These are phyloP conservation scores for Papilio xuthus DNA, from an alignment of 1,140 invertebrate species.

Conservation along the genomic window DNA sequence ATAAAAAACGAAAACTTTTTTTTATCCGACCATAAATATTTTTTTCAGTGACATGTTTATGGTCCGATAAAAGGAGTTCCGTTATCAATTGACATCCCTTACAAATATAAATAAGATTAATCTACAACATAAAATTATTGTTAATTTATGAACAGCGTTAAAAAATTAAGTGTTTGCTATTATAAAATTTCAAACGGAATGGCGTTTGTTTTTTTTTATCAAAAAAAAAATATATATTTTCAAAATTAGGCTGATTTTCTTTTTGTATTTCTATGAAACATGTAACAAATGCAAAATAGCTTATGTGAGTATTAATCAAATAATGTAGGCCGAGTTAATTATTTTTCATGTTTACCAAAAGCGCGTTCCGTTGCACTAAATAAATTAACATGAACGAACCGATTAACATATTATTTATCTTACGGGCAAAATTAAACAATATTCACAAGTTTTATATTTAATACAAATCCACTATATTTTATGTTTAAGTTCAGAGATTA, in stretches of 20 bases:
- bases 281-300: neutral
- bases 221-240: neutral
- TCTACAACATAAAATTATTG: constrained; percentile 48
- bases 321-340: neutral
- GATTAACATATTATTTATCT: constrained; percentile 46
- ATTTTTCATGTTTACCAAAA: neutral
- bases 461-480: constrained; percentile 58
- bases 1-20: constrained; percentile 46
- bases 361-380: neutral
- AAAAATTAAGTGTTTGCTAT: neutral
- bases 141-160: constrained; percentile 34
- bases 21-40: constrained; percentile 36
- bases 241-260: neutral
- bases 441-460: constrained; percentile 54
- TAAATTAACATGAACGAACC: constrained; percentile 31
- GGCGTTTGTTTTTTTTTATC: neutral
- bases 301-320: neutral
- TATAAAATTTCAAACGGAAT: neutral
- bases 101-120: constrained; percentile 68
- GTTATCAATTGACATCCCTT: constrained; percentile 70
- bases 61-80: constrained; percentile 46
- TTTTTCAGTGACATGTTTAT: constrained; percentile 47
- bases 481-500: constrained; percentile 58
- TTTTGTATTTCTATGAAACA: neutral
- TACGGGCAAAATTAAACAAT: constrained; percentile 51